Conservation (phyloP, 2,888 invertebrate genomes). For the Cremastinae sp. region DNA sequence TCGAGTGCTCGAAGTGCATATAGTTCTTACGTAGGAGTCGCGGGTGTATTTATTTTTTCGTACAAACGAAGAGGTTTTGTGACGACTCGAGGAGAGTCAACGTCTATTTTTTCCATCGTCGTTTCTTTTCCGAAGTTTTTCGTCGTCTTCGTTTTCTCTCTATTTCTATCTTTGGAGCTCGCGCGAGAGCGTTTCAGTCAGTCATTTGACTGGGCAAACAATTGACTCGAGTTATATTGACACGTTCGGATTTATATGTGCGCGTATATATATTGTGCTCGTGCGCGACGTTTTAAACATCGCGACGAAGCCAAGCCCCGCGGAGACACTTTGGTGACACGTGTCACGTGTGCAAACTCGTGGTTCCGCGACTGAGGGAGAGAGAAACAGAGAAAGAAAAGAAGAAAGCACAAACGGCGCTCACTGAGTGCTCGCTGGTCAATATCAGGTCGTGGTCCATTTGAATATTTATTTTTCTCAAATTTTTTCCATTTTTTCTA, state of each 20-base stretch:
- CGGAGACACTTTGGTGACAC: constrained; percentile 51
- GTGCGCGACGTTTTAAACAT: constrained; percentile 7
- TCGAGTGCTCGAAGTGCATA: constrained; percentile 36
- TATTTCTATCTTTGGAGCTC: constrained; percentile 30
- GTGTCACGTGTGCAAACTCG: constrained; percentile 50
- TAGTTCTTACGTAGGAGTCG: constrained; percentile 53
- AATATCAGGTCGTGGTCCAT: constrained; percentile 33
- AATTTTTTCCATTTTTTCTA: constrained; percentile 32
- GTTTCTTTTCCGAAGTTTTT: constrained; percentile 26
- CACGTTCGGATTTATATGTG: constrained; percentile 51
- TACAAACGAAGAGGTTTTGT: constrained; percentile 16
- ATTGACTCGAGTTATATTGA: constrained; percentile 58
- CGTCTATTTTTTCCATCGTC: constrained; percentile 20
- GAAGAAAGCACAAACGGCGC: constrained; percentile 42
- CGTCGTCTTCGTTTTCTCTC: neutral
- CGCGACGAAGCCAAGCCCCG: constrained; percentile 15
- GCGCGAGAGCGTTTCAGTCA: constrained; percentile 29
- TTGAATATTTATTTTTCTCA: constrained; percentile 28
- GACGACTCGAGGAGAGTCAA: constrained; percentile 16
- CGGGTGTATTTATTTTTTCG: constrained; percentile 39
- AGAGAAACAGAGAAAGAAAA: constrained; percentile 38
- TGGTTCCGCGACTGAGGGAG: constrained; percentile 6
- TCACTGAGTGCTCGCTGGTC: constrained; percentile 37
- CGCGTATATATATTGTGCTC: constrained; percentile 10
- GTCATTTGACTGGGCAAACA: constrained; percentile 55